phyloP scores from a whole-genome alignment of 2,888 invertebrate genomes.

The Zonitis immaculata region DNA sequence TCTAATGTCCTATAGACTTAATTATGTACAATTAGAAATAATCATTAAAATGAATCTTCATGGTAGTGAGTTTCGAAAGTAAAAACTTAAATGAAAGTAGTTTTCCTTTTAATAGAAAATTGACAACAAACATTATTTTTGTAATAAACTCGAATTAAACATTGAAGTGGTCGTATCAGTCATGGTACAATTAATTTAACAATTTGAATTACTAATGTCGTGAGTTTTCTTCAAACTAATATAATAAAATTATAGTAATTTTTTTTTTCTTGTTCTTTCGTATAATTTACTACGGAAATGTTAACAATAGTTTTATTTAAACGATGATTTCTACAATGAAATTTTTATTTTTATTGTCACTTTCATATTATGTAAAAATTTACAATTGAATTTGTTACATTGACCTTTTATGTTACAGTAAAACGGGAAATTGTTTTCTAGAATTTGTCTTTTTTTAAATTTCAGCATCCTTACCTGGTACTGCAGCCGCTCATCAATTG shows the following conservation, averaged over 20 bases:
- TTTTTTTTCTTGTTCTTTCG: neutral
- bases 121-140: neutral
- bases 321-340: neutral
- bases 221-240: neutral
- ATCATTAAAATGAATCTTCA: conserved; percentile 13
- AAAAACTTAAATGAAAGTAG: conserved; percentile 15
- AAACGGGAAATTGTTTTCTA: neutral
- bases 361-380: neutral
- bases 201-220: neutral
- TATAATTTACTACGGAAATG: neutral
- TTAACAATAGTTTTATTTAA: neutral
- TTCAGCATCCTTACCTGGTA: conserved; percentile 71
- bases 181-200: neutral
- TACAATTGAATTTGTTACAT: too few species aligned
- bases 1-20: neutral
- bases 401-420: neutral
- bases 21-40: neutral
- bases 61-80: conserved; percentile 14
- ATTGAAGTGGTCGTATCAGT: neutral
- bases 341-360: neutral
- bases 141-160: neutral
- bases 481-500: conserved; percentile 78
- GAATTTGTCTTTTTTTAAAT: conserved; percentile 22
- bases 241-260: too few species aligned
- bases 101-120: conserved; percentile 5